These are phyloP conservation scores for Macrochelys suwanniensis DNA, from an alignment of 2,797 vertebrate species.

Conservation along the genomic window DNA sequence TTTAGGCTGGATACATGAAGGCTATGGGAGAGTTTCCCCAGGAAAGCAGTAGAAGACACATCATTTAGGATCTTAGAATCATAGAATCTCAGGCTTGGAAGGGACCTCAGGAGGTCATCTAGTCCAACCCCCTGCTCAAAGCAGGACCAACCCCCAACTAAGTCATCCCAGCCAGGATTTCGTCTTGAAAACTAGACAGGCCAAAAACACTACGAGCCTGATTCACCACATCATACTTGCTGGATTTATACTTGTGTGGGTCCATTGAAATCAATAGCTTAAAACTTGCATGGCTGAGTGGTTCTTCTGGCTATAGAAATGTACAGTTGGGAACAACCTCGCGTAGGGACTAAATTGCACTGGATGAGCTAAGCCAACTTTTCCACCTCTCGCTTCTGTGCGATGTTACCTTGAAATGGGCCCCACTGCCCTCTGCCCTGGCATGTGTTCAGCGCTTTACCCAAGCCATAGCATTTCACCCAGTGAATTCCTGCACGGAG, in stretches of 20 bases:
- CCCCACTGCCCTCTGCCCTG: background rate
- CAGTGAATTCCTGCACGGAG: background rate
- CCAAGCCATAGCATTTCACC: background rate
- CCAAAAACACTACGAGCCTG: background rate
- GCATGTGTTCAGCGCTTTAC: background rate
- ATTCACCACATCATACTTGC: background rate
- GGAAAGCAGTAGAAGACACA: accelerated
- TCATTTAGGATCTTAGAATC: background rate
- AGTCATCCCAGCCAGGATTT: too few relatives aligned
- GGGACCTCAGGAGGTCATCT: too few relatives aligned
- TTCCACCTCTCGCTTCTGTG: background rate
- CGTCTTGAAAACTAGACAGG: accelerated
- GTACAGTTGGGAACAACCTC: background rate
- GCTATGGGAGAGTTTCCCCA: background rate
- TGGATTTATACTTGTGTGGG: background rate
- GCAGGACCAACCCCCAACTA: too few relatives aligned
- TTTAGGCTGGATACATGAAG: accelerated
- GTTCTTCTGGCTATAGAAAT: background rate
- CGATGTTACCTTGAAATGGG: background rate
- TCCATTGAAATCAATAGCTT: background rate
- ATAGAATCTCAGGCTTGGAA: too few relatives aligned
- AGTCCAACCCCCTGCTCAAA: too few relatives aligned
- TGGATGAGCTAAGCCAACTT: background rate
- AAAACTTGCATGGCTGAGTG: too few relatives aligned
- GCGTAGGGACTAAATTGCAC: background rate